Evolutionary conservation across 2,797 vertebrate genomes (phyloP).

Genomic region (Xenops minutus): DNA sequence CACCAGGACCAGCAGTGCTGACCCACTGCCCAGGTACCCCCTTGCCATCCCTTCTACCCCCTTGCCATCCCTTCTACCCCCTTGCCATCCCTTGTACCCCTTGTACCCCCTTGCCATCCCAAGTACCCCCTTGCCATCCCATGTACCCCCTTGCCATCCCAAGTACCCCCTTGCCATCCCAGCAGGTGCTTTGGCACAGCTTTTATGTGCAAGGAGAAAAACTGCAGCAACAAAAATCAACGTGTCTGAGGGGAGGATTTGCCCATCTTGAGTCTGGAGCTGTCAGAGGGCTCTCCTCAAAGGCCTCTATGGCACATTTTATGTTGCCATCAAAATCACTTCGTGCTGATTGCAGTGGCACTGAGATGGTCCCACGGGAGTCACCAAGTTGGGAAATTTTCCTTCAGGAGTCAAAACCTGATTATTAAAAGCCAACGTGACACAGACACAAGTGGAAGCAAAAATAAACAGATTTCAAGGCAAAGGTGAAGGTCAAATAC

Average conservation of each 20-base stretch:
- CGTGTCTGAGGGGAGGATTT: background rate
- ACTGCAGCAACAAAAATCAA: background rate
- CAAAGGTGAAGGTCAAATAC: background rate
- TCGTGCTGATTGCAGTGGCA: background rate
- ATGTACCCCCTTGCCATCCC: accelerated
- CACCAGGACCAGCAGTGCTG: background rate
- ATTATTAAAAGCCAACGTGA: background rate
- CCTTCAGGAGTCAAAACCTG: background rate
- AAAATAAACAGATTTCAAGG: background rate
- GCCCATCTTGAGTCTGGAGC: background rate
- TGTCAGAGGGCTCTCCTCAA: background rate
- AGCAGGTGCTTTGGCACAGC: too few relatives aligned
- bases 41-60: background rate
- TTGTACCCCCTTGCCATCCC: background rate
- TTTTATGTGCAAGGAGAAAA: background rate
- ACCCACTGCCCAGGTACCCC: background rate
- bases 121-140: accelerated
- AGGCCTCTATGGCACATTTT: background rate
- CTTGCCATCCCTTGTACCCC: accelerated
- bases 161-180: accelerated
- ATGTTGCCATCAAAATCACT: background rate
- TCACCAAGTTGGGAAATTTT: background rate
- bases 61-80: too few relatives aligned
- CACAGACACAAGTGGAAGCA: background rate
- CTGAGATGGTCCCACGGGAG: background rate